Evolutionary conservation across 2,797 vertebrate species (phyloP), one percentile per base, ranked within the genome.

Genomic region (Lepus oiostolus): DNA sequence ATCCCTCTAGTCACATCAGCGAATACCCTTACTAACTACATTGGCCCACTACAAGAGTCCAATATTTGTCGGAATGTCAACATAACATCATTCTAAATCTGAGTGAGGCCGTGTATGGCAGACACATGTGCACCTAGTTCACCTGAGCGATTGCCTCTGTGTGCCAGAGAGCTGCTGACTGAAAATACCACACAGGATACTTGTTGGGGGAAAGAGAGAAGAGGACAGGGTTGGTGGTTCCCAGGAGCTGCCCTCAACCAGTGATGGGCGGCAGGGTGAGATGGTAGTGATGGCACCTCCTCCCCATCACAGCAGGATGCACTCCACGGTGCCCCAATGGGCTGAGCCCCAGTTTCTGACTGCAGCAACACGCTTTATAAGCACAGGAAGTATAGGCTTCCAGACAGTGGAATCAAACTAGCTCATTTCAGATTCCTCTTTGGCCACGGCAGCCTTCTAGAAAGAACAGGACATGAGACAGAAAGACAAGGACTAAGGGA

Each of bases 271-370:
- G 21, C 28, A 81, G 32, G 17, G 16, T 76, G n/a, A 3, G 10
- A 26, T 24, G 60, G 26, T 32, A 35, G 26, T 35, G 60, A 13
- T 9, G 26, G 38, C 7, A 35, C 74, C 28, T 84, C 30, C 35
- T 42, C 1, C 0, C 21, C 47, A 12, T 63, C 22, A 12, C 24
- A 38, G 38, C 3, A 0, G 4, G 17, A 30, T 24, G 6, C 16
- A 14, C 32, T 85, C 19, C 50, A 30, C 26, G 9, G 52, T 7
- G 4, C 16, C 47, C 28, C 35, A 4, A 6, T 7, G 24, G 35
- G 19, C 63, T 24, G 19, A 91, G 28, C 28, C 38, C 14, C 17
- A 54, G 10, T 67, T 72, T 94, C 76, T 95, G 62, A 47, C 17
- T 21, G 14, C 35, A 12, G 30, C 17, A n/a, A 81, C 32, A 67